These are phyloP conservation scores for Eretmochelys imbricata DNA, from an alignment of 2,113 vertebrate genomes.

Conservation along the genomic window DNA sequence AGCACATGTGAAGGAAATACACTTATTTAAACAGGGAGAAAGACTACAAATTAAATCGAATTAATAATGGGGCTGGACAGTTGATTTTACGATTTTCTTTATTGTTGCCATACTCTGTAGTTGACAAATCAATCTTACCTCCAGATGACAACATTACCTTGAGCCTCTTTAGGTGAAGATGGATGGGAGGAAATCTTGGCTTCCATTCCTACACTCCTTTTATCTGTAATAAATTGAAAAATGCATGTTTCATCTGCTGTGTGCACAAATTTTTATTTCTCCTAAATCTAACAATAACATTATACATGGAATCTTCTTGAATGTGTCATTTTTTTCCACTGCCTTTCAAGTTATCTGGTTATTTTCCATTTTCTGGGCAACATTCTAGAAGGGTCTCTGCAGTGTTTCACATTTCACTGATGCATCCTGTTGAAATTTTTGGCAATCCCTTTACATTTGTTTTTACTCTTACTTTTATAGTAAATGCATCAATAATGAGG, in stretches of 20 bases:
- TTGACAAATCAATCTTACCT: conserved; percentile 72
- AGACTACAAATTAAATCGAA: conserved; percentile 64
- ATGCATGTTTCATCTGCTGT: conserved; percentile 37
- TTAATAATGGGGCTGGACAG: conserved; percentile 58
- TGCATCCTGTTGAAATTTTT: not conserved
- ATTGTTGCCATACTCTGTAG: conserved; percentile 52
- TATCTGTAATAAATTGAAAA: conserved; percentile 70
- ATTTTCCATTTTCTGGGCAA: not conserved
- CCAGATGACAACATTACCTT: conserved; percentile 70
- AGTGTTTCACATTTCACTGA: not conserved
- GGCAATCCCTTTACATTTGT: not conserved
- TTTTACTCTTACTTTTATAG: not conserved
- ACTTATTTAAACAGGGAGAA: conserved; percentile 47
- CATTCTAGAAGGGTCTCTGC: not conserved
- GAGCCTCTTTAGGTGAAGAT: conserved; percentile 50
- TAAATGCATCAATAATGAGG: not conserved
- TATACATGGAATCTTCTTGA: not conserved
- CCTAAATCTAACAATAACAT: not conserved
- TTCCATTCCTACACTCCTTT: conserved; percentile 61
- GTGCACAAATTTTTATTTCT: conserved; percentile 13
- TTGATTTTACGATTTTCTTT: conserved; percentile 61
- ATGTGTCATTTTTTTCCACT: not conserved
- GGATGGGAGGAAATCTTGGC: conserved; percentile 61
- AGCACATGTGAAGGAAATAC: not conserved
- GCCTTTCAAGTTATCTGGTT: not conserved